Conservation (phyloP, 2,113 vertebrate genomes). For the Cricetomys ansorgei region DNA sequence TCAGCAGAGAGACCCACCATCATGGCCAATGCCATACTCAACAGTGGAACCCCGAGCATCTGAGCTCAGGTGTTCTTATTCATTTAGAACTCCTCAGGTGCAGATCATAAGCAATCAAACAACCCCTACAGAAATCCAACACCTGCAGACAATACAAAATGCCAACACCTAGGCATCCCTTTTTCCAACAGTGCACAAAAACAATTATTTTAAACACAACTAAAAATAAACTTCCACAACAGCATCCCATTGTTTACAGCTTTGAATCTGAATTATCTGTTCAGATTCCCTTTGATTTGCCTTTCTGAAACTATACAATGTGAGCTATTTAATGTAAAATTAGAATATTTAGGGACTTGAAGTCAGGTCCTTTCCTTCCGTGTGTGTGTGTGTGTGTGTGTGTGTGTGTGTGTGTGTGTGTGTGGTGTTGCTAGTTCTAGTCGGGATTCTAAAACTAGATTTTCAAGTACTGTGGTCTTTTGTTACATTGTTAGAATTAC, state of each 20-base stretch:
- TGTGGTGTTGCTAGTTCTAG: slow-evolving; percentile 3
- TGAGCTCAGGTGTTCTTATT: too few species aligned
- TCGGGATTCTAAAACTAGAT: slow-evolving; percentile 43
- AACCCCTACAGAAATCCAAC: too few species aligned
- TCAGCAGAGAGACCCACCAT: too few species aligned
- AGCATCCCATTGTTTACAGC: neutral
- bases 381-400: neutral
- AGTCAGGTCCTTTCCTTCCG: neutral
- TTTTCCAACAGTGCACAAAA: too few species aligned
- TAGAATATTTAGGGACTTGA: neutral
- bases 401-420: neutral
- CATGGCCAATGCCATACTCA: too few species aligned
- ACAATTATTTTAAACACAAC: too few species aligned
- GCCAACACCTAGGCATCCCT: too few species aligned
- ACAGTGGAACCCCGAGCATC: too few species aligned
- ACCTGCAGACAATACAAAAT: too few species aligned
- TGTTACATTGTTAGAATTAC: neutral
- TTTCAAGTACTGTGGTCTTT: neutral
- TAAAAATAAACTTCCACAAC: too few species aligned
- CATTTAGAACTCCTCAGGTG: too few species aligned
- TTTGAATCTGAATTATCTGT: slow-evolving; percentile 15
- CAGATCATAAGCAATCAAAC: too few species aligned
- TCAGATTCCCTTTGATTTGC: neutral
- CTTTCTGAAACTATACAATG: slow-evolving; percentile 20
- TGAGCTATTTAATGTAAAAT: neutral